These are phyloP conservation scores for Labeo calbasu DNA, from an alignment of 2,797 vertebrate genomes.

Conservation along the genomic window DNA sequence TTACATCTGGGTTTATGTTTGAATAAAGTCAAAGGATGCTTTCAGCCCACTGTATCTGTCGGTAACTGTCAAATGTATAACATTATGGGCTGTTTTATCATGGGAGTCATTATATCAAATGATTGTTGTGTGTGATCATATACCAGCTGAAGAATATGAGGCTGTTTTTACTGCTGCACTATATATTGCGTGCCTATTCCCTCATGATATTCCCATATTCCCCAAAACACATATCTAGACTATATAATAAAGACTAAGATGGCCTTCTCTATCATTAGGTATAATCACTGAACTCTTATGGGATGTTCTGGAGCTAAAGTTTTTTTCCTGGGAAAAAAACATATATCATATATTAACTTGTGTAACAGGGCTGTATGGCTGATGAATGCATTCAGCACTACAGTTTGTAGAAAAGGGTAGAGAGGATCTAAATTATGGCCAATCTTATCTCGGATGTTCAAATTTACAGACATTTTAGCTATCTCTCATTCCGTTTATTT, in stretches of 20 bases:
- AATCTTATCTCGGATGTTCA: background rate
- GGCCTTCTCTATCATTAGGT: constrained; percentile 1
- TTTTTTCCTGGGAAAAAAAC: background rate
- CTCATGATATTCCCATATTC: background rate
- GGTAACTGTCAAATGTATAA: background rate
- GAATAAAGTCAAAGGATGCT: background rate
- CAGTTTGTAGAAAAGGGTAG: background rate
- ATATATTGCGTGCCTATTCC: background rate
- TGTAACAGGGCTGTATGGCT: background rate
- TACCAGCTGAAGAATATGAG: constrained; percentile 9
- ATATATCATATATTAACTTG: background rate
- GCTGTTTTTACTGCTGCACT: constrained; percentile 11
- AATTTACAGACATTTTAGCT: background rate
- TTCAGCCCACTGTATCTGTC: background rate
- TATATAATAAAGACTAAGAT: constrained; percentile 6
- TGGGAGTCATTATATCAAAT: background rate
- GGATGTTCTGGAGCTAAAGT: background rate
- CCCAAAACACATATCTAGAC: background rate
- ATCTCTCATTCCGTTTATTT: background rate
- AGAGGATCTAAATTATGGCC: background rate
- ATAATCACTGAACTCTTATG: constrained; percentile 1
- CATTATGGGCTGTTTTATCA: background rate
- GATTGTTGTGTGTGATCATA: background rate
- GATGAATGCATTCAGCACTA: background rate
- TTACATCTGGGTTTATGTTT: constrained; percentile 10